Percentiles rank a stretch among this genome's conserved stretches.
Evolutionary conservation across 1,140 invertebrate genomes (phyloP).

Genomic region (Zaprionus lachaisei): DNA sequence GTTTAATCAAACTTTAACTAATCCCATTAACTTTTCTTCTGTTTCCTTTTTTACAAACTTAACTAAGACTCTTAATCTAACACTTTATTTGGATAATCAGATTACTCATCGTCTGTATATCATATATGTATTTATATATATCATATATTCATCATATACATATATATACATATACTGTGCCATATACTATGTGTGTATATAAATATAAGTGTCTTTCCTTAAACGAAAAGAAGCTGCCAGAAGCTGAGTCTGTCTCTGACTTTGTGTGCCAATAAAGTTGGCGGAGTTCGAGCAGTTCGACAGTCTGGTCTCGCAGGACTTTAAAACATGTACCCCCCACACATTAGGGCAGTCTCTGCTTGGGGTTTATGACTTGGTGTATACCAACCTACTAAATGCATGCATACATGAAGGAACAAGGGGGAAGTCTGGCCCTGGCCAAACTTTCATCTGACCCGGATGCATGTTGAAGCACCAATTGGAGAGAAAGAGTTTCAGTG

Average conservation of each 20-base stretch:
- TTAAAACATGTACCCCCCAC: background rate
- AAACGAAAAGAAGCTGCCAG: no score
- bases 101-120: background rate
- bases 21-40: no score
- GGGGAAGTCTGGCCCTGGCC: background rate
- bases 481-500: no score
- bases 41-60: no score
- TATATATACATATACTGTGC: no score
- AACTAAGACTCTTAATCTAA: no score
- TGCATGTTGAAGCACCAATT: background rate
- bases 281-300: background rate
- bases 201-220: no score
- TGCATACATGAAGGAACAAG: background rate
- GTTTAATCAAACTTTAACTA: no score
- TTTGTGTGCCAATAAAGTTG: background rate
- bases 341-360: background rate
- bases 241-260: background rate
- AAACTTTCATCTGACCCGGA: conserved; percentile 13
- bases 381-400: background rate
- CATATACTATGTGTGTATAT: no score
- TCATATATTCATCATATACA: no score
- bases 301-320: conserved; percentile 1
- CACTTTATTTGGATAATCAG: no score
- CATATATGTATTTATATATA: background rate
- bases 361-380: background rate